Percentiles rank a stretch among this genome's conserved stretches.
Evolutionary conservation across 2,797 vertebrate genomes (phyloP).

Genomic region (Trichosurus vulpecula): DNA sequence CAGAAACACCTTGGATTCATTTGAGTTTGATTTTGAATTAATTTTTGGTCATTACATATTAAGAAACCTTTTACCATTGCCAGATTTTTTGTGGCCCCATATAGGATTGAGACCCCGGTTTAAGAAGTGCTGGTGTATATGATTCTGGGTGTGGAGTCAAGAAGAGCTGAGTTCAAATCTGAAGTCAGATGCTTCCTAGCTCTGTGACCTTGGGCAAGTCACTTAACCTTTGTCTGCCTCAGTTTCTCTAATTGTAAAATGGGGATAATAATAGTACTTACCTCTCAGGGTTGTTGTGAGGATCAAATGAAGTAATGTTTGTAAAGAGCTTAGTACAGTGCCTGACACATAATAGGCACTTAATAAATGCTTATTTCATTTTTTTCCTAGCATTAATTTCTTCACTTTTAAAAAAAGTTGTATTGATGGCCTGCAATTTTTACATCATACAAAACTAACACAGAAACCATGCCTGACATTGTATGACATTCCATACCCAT

Average conservation of each 20-base stretch:
- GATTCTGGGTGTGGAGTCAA: too few species aligned
- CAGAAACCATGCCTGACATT: background rate
- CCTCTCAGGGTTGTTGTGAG: background rate
- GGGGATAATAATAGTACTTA: background rate
- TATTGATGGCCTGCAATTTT: background rate
- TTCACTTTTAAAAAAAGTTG: background rate
- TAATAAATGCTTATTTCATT: background rate
- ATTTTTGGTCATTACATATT: too few species aligned
- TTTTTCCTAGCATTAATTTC: background rate
- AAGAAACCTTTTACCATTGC: too few species aligned
- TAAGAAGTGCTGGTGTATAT: too few species aligned
- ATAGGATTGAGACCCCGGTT: too few species aligned
- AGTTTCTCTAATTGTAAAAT: background rate
- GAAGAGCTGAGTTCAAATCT: too few species aligned
- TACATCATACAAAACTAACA: background rate
- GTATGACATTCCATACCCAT: background rate
- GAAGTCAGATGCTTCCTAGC: too few species aligned
- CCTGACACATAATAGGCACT: background rate
- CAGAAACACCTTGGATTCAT: too few species aligned
- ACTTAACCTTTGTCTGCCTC: background rate
- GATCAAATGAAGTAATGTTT: background rate
- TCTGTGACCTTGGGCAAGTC: too few species aligned
- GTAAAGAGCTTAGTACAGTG: background rate
- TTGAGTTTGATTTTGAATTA: too few species aligned
- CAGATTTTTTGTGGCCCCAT: too few species aligned